phyloP scores from a whole-genome alignment of 2,113 vertebrate genomes.

The Vireo altiloquus region DNA sequence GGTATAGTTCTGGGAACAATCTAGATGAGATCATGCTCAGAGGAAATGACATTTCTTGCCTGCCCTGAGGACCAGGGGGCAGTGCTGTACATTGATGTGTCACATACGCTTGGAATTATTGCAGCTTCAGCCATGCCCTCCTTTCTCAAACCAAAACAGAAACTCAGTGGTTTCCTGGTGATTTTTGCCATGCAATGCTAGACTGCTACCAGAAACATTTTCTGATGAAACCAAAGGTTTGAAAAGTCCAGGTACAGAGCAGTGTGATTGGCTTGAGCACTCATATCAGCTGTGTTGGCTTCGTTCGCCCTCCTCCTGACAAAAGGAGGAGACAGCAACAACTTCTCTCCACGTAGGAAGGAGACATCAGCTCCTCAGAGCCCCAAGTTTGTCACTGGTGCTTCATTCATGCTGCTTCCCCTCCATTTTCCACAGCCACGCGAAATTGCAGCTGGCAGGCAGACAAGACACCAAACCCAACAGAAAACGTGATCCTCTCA shows the following conservation, averaged over 20 bases:
- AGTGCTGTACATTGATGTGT: fast-evolving
- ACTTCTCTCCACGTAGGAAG: background rate
- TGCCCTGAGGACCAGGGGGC: background rate
- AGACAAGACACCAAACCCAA: background rate
- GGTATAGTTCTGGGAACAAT: background rate
- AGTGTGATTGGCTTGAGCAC: fast-evolving
- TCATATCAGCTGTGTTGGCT: fast-evolving
- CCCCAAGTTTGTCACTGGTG: background rate
- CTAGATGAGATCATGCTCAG: background rate
- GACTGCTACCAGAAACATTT: background rate
- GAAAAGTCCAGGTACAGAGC: background rate
- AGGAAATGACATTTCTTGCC: background rate
- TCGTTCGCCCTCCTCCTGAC: background rate
- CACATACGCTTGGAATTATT: background rate
- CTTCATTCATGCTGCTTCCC: background rate
- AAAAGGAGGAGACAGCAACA: background rate
- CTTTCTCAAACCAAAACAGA: background rate
- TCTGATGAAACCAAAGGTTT: background rate
- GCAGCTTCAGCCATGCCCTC: background rate
- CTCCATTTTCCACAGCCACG: background rate
- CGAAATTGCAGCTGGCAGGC: background rate
- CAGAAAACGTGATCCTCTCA: background rate
- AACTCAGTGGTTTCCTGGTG: background rate
- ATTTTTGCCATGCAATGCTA: background rate
- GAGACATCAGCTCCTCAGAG: background rate